A percentile compares a stretch with the other conserved stretches of the same genome.
phyloP scores from a whole-genome alignment of 2,797 vertebrate genomes.

The Spinibarbus caldwelli region DNA sequence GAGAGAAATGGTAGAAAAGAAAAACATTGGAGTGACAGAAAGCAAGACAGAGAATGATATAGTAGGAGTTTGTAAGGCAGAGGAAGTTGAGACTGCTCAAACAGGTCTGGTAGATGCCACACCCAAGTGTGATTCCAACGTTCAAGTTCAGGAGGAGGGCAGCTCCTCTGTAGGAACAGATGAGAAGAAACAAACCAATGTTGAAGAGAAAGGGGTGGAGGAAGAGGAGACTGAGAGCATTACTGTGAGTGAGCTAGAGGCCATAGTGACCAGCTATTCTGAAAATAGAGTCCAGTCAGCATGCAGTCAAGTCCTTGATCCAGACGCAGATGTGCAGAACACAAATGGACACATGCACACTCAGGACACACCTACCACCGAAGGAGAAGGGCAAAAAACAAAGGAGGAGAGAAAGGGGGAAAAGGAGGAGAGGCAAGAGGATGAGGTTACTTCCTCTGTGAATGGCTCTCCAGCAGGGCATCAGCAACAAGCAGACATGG shows the following conservation, averaged over 20 bases:
- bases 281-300: constrained; percentile 34
- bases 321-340: constrained; percentile 11
- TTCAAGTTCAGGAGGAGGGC: constrained; percentile 40
- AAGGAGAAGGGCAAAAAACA: constrained; percentile 13
- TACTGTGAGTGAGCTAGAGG: constrained; percentile 37
- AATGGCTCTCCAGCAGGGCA: constrained; percentile 37
- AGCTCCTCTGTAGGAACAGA: constrained; percentile 16
- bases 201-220: constrained; percentile 35
- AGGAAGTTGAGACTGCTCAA: constrained; percentile 36
- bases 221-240: constrained; percentile 35
- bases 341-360: constrained; percentile 29
- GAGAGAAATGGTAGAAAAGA: background rate
- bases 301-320: constrained; percentile 27
- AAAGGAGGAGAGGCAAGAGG: constrained; percentile 40
- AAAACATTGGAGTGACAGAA: constrained; percentile 10
- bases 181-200: constrained; percentile 29
- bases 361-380: constrained; percentile 7
- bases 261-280: constrained; percentile 14
- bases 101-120: constrained; percentile 49
- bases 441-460: constrained; percentile 47
- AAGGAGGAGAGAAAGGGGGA: constrained; percentile 38
- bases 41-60: constrained; percentile 12
- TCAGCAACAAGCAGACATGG: constrained; percentile 50
- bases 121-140: constrained; percentile 36
- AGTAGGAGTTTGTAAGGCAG: constrained; percentile 21